Evolutionary conservation across 2,888 invertebrate species (phyloP).

Genomic region (Limenitis camilla): DNA sequence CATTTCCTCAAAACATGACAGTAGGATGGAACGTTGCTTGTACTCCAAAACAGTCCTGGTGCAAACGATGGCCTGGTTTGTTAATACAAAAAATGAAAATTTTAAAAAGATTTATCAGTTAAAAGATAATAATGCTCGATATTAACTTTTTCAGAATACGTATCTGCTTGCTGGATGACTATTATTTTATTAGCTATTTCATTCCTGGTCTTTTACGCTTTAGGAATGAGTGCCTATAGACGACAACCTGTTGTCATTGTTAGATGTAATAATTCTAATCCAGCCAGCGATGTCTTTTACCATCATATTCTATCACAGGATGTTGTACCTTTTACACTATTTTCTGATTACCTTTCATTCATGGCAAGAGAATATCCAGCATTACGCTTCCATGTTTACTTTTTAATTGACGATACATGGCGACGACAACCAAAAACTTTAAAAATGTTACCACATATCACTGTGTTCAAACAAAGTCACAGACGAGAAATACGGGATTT

Average conservation of each 20-base stretch:
- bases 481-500: conserved; percentile 42
- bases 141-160: conserved; percentile 46
- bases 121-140: background rate
- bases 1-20: conserved; percentile 23
- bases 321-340: conserved; percentile 36
- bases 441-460: conserved; percentile 36
- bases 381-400: conserved; percentile 46
- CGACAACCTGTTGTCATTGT: conserved; percentile 42
- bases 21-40: conserved; percentile 44
- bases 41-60: conserved; percentile 40
- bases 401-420: conserved; percentile 52
- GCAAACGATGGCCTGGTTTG: conserved; percentile 56
- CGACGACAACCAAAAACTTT: conserved; percentile 36
- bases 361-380: conserved; percentile 47
- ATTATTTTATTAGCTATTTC: conserved; percentile 51
- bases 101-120: too few relatives aligned
- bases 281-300: conserved; percentile 47
- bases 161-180: conserved; percentile 64
- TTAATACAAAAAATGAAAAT: conserved; percentile 41
- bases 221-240: conserved; percentile 47
- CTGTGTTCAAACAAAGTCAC: conserved; percentile 33
- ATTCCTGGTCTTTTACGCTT: conserved; percentile 49
- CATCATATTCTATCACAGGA: conserved; percentile 46
- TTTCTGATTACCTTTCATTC: conserved; percentile 45
- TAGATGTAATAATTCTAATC: conserved; percentile 42